Evolutionary conservation across 2,113 vertebrate genomes (phyloP).

Genomic region (Thomomys bottae): DNA sequence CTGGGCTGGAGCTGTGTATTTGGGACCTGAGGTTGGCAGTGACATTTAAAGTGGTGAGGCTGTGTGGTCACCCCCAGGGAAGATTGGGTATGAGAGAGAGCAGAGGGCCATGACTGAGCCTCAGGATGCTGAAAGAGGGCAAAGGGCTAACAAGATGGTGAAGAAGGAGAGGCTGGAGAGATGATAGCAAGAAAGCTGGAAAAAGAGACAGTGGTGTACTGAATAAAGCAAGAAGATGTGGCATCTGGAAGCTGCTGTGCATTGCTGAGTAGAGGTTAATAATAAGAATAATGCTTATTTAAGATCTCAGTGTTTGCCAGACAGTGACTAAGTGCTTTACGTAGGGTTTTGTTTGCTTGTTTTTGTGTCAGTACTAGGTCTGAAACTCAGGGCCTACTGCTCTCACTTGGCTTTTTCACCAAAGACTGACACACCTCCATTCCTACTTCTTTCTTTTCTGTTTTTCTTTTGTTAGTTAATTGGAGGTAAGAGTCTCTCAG

Average conservation of each 20-base stretch:
- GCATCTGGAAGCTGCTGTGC: not conserved
- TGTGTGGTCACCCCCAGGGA: not conserved
- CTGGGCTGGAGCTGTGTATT: not conserved
- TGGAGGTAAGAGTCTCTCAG: too few species aligned
- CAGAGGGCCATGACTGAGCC: not conserved
- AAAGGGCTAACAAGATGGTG: not conserved
- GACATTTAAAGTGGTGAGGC: not conserved
- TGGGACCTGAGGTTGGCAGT: not conserved
- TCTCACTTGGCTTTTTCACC: too few species aligned
- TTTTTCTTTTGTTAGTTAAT: too few species aligned
- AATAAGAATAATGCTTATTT: not conserved
- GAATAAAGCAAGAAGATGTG: not conserved
- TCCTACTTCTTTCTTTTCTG: too few species aligned
- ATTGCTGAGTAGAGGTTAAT: not conserved
- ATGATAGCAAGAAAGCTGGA: not conserved
- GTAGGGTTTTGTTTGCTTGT: not conserved
- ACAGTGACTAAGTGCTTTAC: not conserved
- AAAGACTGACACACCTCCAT: too few species aligned
- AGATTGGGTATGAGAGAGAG: too few species aligned
- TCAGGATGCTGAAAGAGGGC: rapidly evolving
- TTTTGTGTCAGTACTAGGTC: too few species aligned
- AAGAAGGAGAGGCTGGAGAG: not conserved
- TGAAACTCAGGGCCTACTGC: too few species aligned
- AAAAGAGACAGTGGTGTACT: not conserved
- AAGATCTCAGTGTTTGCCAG: not conserved